A percentile compares a stretch with the other conserved stretches of the same genome.
These are phyloP conservation scores for Phalanger gymnotis DNA, from an alignment of 2,797 vertebrate species.

Conservation along the genomic window DNA sequence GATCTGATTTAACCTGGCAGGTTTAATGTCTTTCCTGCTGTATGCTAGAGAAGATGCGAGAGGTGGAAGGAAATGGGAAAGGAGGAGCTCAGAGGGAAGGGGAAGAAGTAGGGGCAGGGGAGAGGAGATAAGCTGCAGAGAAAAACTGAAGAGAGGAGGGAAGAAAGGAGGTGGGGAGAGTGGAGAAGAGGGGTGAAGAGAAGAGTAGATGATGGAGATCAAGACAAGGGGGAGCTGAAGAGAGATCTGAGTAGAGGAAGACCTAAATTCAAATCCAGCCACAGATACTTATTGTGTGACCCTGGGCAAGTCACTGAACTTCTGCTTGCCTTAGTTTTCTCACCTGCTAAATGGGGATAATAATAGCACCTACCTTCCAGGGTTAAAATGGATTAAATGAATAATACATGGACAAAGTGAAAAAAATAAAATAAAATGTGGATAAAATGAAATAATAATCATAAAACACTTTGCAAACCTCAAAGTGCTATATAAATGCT, in stretches of 20 bases:
- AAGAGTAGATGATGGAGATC: neutral
- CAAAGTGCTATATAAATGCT: neutral
- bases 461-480: neutral
- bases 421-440: neutral
- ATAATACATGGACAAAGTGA: neutral
- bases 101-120: neutral
- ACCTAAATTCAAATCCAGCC: neutral
- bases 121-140: neutral
- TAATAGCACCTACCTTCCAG: neutral
- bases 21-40: constrained; percentile 62
- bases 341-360: neutral
- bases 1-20: constrained; percentile 76
- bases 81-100: neutral
- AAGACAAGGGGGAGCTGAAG: neutral
- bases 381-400: neutral
- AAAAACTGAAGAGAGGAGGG: neutral
- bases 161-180: neutral
- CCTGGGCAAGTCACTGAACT: neutral
- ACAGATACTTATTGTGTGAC: neutral
- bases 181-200: neutral
- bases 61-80: constrained; percentile 12
- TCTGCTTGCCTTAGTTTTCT: neutral
- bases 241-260: neutral
- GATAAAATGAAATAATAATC: neutral
- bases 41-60: neutral